These are phyloP conservation scores for Podocnemis expansa DNA, from an alignment of 2,113 vertebrate genomes.

Conservation along the genomic window DNA sequence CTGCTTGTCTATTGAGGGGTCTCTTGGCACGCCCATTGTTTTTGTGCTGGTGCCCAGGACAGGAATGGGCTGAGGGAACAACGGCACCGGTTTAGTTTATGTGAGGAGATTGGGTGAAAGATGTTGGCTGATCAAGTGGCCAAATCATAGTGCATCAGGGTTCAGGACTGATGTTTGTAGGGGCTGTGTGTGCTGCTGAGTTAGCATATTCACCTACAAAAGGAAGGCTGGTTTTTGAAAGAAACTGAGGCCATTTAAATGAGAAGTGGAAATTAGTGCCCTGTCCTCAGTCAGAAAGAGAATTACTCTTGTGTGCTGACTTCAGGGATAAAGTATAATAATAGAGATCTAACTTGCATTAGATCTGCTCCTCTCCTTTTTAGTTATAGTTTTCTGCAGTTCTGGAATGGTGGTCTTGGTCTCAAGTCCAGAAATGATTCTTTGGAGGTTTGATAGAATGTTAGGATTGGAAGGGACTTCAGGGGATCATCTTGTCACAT, in stretches of 20 bases:
- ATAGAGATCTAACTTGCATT: background rate
- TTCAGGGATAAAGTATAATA: background rate
- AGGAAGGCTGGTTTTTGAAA: background rate
- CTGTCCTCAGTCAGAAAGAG: background rate
- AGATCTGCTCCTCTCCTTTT: background rate
- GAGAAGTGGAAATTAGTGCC: background rate
- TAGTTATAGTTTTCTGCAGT: background rate
- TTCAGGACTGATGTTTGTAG: background rate
- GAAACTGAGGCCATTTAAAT: background rate
- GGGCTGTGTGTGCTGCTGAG: background rate
- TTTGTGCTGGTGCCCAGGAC: background rate
- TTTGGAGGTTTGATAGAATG: background rate
- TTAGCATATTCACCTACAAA: background rate
- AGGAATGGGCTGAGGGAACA: background rate
- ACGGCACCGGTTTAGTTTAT: background rate
- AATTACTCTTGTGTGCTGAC: background rate
- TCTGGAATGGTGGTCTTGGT: background rate
- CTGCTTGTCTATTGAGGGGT: no score
- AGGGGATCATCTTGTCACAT: no score
- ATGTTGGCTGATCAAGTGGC: background rate
- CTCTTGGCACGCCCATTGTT: background rate
- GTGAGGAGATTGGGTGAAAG: background rate
- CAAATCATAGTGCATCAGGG: background rate
- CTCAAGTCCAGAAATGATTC: background rate
- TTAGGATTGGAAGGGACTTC: no score